A percentile compares a stretch with the other conserved stretches of the same genome.
These are phyloP conservation scores for Oedothorax gibbosus DNA, from an alignment of 1,140 invertebrate genomes.

Conservation along the genomic window DNA sequence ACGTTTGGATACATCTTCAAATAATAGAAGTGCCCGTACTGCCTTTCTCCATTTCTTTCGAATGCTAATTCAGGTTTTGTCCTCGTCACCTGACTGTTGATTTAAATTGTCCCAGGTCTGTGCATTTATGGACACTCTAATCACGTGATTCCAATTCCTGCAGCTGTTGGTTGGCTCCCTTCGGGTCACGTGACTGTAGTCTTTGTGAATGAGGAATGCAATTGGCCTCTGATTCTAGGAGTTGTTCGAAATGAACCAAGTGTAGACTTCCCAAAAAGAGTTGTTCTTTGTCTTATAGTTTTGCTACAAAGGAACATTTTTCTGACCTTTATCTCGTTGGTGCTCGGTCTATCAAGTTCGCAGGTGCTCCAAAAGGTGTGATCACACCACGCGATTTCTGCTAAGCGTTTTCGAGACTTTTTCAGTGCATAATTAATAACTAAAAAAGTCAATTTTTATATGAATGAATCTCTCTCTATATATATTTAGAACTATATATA, in stretches of 20 bases:
- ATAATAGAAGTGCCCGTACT: too few relatives aligned
- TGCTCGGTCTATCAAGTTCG: slow-evolving; percentile 53
- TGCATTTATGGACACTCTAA: too few relatives aligned
- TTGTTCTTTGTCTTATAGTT: slow-evolving; percentile 60
- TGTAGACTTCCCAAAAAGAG: slow-evolving; percentile 32
- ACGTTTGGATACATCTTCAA: too few relatives aligned
- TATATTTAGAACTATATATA: slow-evolving; percentile 59
- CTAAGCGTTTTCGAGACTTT: slow-evolving; percentile 60
- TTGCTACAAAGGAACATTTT: slow-evolving; percentile 60
- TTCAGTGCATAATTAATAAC: slow-evolving; percentile 56
- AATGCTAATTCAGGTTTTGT: too few relatives aligned
- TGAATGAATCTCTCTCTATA: slow-evolving; percentile 61
- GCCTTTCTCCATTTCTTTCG: too few relatives aligned
- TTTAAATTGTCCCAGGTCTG: too few relatives aligned
- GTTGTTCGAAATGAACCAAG: not conserved
- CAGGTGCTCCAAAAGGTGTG: slow-evolving; percentile 47
- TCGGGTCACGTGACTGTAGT: too few relatives aligned
- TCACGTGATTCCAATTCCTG: too few relatives aligned
- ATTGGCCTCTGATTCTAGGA: too few relatives aligned
- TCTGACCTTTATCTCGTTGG: slow-evolving; percentile 42
- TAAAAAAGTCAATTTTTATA: slow-evolving; percentile 62
- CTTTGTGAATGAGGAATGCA: too few relatives aligned
- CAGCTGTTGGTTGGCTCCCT: too few relatives aligned
- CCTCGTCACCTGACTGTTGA: too few relatives aligned
- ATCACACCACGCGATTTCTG: slow-evolving; percentile 48